Conservation (phyloP, 1,140 invertebrate species). For the Papilio glaucus region DNA sequence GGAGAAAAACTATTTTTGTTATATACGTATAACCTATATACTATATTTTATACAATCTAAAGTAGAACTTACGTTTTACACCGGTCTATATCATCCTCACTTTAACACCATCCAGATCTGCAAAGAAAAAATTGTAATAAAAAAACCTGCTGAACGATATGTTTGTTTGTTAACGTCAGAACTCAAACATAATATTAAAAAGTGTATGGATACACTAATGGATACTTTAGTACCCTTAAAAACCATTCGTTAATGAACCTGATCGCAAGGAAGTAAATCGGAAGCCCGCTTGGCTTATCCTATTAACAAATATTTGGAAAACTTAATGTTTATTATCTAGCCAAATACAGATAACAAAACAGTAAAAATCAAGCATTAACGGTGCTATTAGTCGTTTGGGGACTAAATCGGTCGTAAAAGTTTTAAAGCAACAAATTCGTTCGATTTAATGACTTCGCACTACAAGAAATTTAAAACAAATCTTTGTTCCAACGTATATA, state of each 20-base stretch:
- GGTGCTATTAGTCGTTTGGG: constrained; percentile 10
- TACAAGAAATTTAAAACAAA: constrained; percentile 8
- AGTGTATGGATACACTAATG: no score
- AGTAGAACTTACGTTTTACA: constrained; percentile 21
- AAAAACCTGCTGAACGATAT: no score
- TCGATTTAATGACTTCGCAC: background rate
- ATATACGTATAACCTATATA: background rate
- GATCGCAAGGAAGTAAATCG: background rate
- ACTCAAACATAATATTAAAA: no score
- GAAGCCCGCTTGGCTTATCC: background rate
- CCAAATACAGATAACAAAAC: constrained; percentile 13
- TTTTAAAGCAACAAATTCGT: constrained; percentile 6
- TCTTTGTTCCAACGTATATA: constrained; percentile 1
- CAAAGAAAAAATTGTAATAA: background rate
- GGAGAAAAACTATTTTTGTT: background rate
- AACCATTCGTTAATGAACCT: background rate
- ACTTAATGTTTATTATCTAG: constrained; percentile 2
- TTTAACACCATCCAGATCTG: constrained; percentile 31
- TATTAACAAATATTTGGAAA: background rate
- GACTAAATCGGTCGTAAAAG: constrained; percentile 16
- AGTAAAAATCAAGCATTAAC: constrained; percentile 20
- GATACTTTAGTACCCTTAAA: background rate
- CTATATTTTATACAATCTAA: background rate
- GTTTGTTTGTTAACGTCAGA: no score
- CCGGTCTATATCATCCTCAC: constrained; percentile 35